Base-by-base conservation (phyloP, 2,888 invertebrate species). In the Troides oblongomaculatus region DNA sequence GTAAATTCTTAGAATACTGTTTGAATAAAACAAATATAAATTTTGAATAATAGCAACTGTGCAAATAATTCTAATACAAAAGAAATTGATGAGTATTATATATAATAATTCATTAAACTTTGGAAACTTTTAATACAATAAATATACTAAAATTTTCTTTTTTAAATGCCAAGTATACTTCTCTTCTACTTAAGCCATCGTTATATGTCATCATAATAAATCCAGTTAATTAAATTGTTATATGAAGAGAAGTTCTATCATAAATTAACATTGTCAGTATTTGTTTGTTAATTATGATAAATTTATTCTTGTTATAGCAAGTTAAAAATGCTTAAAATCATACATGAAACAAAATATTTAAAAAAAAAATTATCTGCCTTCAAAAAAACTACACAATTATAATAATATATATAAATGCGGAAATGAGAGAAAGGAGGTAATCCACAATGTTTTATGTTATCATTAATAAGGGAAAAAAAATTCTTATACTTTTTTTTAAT, bases 201-300 rank as follows among this genome's bases (percentile, higher is more conserved):
- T 14, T 14, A 12, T 46, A 46, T 46, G 12, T 14, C n/a, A 8
- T 58, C 21, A 58, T 53, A 2, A 53, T 12, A 53, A 53, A n/a
- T 53, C 18, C 78, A 74, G 78, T 73, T 79, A 79, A 80, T 83
- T 82, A 78, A 77, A 79, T 84, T 82, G 81, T 39, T 81, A 79
- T 81, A 78, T 71, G 76, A 77, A 79, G 76, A 76, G 73, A 75
- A 76, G 72, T 74, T 81, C 21, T 60, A 30, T 17, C 62, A 63
- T 58, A 64, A 56, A 53, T n/a, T 25, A 53, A 53, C 36, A 14
- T 64, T 68, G 60, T 68, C 60, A 66, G 36, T 61, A 61, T 66
- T 66, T 61, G 21, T 53, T 53, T 36, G 43, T 63, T 63, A 50
- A 68, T 60, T 60, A 64, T 43, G 59, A 58, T 36, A 62, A 62